phyloP scores from a whole-genome alignment of 2,888 invertebrate genomes.

The Julus scanicus region DNA sequence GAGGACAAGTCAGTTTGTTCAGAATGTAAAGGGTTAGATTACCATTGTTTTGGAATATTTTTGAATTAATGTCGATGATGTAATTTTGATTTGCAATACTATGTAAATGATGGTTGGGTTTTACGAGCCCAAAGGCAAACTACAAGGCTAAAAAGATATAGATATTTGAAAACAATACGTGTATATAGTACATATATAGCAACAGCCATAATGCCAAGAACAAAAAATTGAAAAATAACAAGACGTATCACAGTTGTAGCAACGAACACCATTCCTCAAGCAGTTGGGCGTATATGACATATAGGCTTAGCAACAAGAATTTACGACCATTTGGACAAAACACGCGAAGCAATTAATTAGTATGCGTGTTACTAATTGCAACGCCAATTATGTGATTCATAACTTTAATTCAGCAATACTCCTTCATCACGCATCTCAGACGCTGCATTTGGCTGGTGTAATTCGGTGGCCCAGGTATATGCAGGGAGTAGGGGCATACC shows the following conservation, averaged over 20 bases:
- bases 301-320: background rate
- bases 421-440: conserved; percentile 7
- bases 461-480: background rate
- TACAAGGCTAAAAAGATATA: too few species aligned
- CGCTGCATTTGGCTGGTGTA: background rate
- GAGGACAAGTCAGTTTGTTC: too few species aligned
- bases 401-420: background rate
- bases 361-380: conserved; percentile 19
- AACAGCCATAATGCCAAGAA: background rate
- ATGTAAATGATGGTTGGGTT: too few species aligned
- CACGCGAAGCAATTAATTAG: conserved; percentile 33
- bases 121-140: too few species aligned
- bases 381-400: conserved; percentile 15
- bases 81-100: too few species aligned
- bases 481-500: background rate
- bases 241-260: background rate
- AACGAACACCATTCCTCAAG: background rate
- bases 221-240: background rate
- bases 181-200: background rate
- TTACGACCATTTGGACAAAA: background rate
- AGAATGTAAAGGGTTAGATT: too few species aligned
- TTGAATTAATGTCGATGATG: too few species aligned
- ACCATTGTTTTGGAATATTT: too few species aligned
- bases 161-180: background rate
- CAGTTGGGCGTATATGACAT: background rate